Percentiles rank a stretch among this genome's conserved stretches.
These are phyloP conservation scores for Saccopteryx bilineata DNA, from an alignment of 2,113 vertebrate species.

Conservation along the genomic window DNA sequence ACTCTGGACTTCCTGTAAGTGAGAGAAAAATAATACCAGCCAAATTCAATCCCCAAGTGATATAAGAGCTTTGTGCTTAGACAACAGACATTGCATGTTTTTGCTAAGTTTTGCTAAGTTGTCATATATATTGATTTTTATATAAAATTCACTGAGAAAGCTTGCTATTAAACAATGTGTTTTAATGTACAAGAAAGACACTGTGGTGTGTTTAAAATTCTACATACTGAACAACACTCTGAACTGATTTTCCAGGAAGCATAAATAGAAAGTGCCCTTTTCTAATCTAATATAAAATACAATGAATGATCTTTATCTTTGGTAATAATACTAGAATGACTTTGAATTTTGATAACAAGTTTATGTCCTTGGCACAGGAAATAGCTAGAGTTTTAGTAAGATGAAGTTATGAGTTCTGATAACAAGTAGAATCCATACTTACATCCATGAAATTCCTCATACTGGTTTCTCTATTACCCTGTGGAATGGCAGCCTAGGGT, in stretches of 20 bases:
- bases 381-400: not conserved
- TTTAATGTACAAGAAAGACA: not conserved
- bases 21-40: not conserved
- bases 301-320: not conserved
- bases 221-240: not conserved
- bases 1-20: not conserved
- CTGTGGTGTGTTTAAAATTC: not conserved
- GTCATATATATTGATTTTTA: not conserved
- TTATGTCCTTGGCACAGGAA: not conserved
- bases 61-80: not conserved
- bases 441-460: not conserved
- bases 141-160: not conserved
- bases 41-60: not conserved
- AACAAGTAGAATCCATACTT: not conserved
- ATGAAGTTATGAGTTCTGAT: not conserved
- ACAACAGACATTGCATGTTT: not conserved
- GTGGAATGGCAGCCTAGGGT: not conserved
- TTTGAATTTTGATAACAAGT: not conserved
- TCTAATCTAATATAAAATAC: not conserved
- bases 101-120: not conserved
- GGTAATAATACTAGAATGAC: not conserved
- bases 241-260: constrained; percentile 3
- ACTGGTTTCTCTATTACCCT: not conserved
- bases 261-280: not conserved
- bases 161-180: not conserved